phyloP scores from a whole-genome alignment of 2,113 vertebrate species.

The Lepus europaeus region DNA sequence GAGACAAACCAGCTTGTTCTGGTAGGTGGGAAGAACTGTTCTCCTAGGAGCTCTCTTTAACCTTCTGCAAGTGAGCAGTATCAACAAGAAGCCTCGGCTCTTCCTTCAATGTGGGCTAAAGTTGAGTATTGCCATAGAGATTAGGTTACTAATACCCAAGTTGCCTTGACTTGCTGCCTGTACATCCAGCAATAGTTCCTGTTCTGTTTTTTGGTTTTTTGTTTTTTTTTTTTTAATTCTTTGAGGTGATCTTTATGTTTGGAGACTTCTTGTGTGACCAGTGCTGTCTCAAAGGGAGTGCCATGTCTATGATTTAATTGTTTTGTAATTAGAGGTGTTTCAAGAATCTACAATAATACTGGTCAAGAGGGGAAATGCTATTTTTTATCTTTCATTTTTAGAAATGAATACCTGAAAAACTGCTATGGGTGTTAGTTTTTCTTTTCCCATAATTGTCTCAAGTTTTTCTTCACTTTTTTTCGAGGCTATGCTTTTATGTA shows the following conservation, averaged over 20 bases:
- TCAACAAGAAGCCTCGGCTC: neutral
- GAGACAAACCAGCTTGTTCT: neutral
- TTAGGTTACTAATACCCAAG: neutral
- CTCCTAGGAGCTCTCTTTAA: neutral
- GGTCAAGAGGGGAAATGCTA: neutral
- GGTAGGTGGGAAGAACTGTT: neutral
- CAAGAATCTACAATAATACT: neutral
- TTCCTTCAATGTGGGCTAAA: neutral
- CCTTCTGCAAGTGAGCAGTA: neutral
- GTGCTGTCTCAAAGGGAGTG: neutral
- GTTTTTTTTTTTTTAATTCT: neutral
- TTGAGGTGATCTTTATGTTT: neutral
- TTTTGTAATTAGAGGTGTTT: neutral
- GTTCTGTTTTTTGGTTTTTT: no score
- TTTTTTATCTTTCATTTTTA: neutral
- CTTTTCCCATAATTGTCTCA: neutral
- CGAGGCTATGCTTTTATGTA: neutral
- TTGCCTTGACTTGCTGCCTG: neutral
- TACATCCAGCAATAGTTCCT: neutral
- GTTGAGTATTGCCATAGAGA: neutral
- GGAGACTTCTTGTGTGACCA: neutral
- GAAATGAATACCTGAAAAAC: neutral
- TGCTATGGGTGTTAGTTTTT: neutral
- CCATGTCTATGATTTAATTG: neutral
- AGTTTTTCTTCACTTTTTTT: conserved; percentile 9